Evolutionary conservation across 2,888 invertebrate genomes (phyloP), one percentile per base, ranked within the genome.

Genomic region (Harpagoxenus sublaevis): DNA sequence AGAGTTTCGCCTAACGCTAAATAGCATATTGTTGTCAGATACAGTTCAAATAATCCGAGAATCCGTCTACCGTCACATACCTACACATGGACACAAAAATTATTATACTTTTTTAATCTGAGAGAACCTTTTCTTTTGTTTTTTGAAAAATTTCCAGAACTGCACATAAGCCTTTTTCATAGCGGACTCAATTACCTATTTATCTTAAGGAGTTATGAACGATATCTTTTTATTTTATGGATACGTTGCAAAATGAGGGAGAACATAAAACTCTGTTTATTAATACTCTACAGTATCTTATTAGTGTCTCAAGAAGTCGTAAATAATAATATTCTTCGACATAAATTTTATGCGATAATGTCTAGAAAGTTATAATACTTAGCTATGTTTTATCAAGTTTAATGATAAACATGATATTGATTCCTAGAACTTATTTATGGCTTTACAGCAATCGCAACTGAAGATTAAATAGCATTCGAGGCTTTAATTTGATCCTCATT

Each of bases 301-400:
- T 70, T 71, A 71, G 4, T 51, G 9, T 39, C 35, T 70, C 12
- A 8, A 35, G 31, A 15, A 78, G 39, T 60, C 48, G 60, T 81
- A 81, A 81, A 71, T 9, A 35, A 18, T 79, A 60, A 79, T 23
- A 18, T 48, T 60, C 18, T 28, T 48, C 23, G 28, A 79, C 23
- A n/a, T 79, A 70, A 79, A 79, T 79, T 79, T 60, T 28, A 48
- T 28, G 12, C 12, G 48, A 39, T 51, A 60, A 55, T 57, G 6
- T 15, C 31, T 23, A 6, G 31, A 70, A 48, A 79, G 18, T 42
- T 18, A 60, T 31, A 39, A 65, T 15, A 23, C 23, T 23, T 23
- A 35, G 18, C 51, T n/a, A 5, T 51, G 51, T 10, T 28, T 42
- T n/a, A 51, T 53, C 42, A 9, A 42, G 35, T 51, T 23, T n/a